These are phyloP conservation scores for Muntiacus reevesi DNA, from an alignment of 2,113 vertebrate genomes.

Conservation along the genomic window DNA sequence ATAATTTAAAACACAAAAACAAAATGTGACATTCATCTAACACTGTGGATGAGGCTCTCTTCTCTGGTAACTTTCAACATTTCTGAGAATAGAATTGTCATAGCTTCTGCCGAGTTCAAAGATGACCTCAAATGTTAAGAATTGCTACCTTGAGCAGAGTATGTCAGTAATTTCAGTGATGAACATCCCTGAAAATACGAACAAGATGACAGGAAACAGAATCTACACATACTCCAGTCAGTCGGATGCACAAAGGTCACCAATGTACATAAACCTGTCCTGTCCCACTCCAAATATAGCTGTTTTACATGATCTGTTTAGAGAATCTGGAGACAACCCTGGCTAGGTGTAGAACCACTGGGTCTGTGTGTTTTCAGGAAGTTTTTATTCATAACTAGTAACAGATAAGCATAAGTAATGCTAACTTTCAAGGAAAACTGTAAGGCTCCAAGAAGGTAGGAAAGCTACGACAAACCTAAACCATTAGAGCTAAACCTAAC, in stretches of 20 bases:
- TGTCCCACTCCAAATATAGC: no score
- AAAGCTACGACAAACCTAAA: background rate
- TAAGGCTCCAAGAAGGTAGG: background rate
- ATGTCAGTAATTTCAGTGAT: background rate
- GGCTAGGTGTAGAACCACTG: fast-evolving
- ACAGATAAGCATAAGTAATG: background rate
- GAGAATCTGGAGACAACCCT: background rate
- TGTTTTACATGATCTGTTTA: background rate
- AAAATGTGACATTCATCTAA: background rate
- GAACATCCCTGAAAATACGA: background rate
- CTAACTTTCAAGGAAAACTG: background rate
- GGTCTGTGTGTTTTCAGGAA: background rate
- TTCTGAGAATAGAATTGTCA: background rate
- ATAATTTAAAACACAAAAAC: background rate
- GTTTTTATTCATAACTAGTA: background rate
- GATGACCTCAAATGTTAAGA: background rate
- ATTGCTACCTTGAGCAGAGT: background rate
- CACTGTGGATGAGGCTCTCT: fast-evolving
- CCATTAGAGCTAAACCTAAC: background rate
- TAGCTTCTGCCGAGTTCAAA: background rate
- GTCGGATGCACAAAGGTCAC: background rate
- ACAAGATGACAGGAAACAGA: background rate
- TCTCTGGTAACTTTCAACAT: background rate
- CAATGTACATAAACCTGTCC: background rate
- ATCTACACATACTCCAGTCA: background rate